Percentiles rank a stretch among this genome's conserved stretches.
phyloP scores from a whole-genome alignment of 2,888 invertebrate genomes.

The Drosophila eohydei region DNA sequence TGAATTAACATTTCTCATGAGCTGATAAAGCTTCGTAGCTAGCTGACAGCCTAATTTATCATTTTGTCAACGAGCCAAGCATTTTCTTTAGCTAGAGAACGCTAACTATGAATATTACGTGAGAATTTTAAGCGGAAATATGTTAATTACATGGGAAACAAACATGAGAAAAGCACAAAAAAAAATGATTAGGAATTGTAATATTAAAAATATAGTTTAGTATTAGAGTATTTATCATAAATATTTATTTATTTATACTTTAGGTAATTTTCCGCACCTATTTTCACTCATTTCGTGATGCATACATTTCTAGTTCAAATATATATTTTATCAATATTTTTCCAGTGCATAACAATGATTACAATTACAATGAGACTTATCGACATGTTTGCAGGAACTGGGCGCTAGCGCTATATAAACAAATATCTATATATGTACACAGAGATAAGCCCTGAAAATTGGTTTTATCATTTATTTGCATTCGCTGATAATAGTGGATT shows the following conservation, averaged over 20 bases:
- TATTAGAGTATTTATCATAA: not conserved
- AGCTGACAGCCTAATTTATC: not conserved
- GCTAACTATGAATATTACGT: slow-evolving; percentile 12
- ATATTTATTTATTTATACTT: too few species aligned
- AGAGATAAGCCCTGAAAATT: slow-evolving; percentile 55
- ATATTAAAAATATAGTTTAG: not conserved
- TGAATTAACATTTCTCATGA: not conserved
- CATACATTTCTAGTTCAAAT: not conserved
- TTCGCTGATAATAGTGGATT: slow-evolving; percentile 52
- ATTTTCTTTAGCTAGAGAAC: not conserved
- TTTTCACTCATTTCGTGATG: slow-evolving; percentile 1
- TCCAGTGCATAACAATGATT: slow-evolving; percentile 13
- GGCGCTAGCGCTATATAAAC: not conserved
- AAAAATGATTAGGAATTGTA: too few species aligned
- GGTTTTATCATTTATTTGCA: slow-evolving; percentile 60
- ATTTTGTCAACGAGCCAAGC: slow-evolving; percentile 2
- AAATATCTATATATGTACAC: slow-evolving; percentile 24
- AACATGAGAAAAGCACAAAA: not conserved
- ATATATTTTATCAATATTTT: slow-evolving; percentile 21
- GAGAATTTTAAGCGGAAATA: slow-evolving; percentile 3
- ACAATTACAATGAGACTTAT: slow-evolving; percentile 11
- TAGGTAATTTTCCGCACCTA: not conserved
- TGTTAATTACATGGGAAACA: slow-evolving; percentile 10
- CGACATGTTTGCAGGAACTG: not conserved
- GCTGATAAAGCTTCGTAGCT: slow-evolving; percentile 1